Evolutionary conservation across 2,888 invertebrate genomes (phyloP).

Genomic region (Caenorhabditis parvicauda): DNA sequence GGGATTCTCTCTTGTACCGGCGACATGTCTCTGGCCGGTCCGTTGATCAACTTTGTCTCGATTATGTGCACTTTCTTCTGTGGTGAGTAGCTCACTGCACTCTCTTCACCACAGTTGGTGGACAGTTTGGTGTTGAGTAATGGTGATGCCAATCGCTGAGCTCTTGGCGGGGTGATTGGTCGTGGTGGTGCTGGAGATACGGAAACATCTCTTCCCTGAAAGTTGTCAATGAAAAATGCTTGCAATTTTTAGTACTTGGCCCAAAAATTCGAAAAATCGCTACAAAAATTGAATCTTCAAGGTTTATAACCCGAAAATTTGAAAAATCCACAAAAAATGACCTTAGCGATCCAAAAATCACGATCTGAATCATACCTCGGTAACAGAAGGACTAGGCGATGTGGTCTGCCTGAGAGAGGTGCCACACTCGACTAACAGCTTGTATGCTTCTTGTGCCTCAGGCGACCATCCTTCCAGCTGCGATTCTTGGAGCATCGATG

Average conservation of each 20-base stretch:
- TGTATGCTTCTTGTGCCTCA: slow-evolving; percentile 81
- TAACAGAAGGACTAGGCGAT: slow-evolving; percentile 28
- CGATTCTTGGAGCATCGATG: too few relatives aligned
- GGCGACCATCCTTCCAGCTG: slow-evolving; percentile 36
- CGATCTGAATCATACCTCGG: too few relatives aligned
- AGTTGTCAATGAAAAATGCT: neutral
- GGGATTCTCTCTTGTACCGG: slow-evolving; percentile 21
- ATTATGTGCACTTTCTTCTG: slow-evolving; percentile 36
- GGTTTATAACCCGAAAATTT: neutral
- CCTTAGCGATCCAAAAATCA: neutral
- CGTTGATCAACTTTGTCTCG: slow-evolving; percentile 35
- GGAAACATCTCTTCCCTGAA: neutral
- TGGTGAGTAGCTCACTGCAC: slow-evolving; percentile 28
- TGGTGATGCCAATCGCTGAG: too few relatives aligned
- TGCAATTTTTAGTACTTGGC: slow-evolving; percentile 9
- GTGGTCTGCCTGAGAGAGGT: slow-evolving; percentile 38
- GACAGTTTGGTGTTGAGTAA: too few relatives aligned
- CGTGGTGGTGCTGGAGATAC: slow-evolving; percentile 24
- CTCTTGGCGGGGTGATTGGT: slow-evolving; percentile 32
- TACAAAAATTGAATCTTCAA: neutral
- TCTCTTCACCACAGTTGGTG: too few relatives aligned
- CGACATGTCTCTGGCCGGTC: slow-evolving; percentile 29
- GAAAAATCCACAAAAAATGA: neutral
- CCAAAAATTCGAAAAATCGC: neutral
- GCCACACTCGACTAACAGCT: slow-evolving; percentile 77